These are phyloP conservation scores for Holothuria glaberrima DNA, from an alignment of 35 echinoderm and acorn worm genomes.

Conservation along the genomic window DNA sequence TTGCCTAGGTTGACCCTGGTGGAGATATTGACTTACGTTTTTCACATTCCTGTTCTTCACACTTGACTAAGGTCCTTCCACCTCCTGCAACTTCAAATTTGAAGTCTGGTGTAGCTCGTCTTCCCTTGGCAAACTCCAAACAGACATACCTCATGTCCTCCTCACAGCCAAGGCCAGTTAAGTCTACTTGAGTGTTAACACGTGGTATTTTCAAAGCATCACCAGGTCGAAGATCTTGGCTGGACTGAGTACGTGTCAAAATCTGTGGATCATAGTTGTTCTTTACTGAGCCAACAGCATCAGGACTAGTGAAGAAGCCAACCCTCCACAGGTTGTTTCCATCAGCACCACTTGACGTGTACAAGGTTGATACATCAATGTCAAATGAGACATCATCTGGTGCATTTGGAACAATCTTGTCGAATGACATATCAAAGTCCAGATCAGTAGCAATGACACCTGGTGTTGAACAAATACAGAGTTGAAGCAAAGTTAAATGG, in stretches of 20 bases:
- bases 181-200: constrained; percentile 76
- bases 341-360: constrained; percentile 57
- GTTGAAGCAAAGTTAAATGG: not conserved
- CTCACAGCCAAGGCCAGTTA: constrained; percentile 82
- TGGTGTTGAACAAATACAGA: not conserved
- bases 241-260: constrained; percentile 54
- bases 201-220: constrained; percentile 28
- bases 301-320: constrained; percentile 67
- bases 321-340: constrained; percentile 81
- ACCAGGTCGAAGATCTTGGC: constrained; percentile 29
- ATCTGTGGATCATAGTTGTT: constrained; percentile 73
- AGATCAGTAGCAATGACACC: constrained; percentile 81
- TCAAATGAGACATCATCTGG: constrained; percentile 68
- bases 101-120: constrained; percentile 80
- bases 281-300: constrained; percentile 58
- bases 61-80: constrained; percentile 68
- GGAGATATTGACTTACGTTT: constrained; percentile 70
- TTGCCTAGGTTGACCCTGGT: too few relatives aligned
- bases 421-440: constrained; percentile 79
- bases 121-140: constrained; percentile 83
- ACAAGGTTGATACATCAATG: constrained; percentile 63
- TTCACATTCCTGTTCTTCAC: constrained; percentile 75
- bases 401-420: constrained; percentile 55
- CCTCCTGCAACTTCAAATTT: constrained; percentile 76
- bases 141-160: constrained; percentile 79